These are phyloP conservation scores for Lamprologus speciosus DNA, from an alignment of 2,113 vertebrate genomes.

Conservation along the genomic window DNA sequence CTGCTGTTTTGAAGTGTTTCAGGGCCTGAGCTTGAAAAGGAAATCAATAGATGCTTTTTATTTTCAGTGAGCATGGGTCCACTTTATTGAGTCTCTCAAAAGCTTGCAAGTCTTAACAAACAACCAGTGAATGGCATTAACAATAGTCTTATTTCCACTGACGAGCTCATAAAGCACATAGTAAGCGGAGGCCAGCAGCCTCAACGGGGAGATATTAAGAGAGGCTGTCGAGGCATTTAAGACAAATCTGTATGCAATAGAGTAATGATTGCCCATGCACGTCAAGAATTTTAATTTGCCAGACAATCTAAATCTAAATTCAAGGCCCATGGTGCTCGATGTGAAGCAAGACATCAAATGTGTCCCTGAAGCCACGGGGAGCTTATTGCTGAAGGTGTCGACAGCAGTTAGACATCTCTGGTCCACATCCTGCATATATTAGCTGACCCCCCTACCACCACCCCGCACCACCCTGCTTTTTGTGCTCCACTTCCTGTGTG, in stretches of 20 bases:
- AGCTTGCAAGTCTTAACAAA: not conserved
- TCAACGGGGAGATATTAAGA: not conserved
- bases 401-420: conserved; percentile 21
- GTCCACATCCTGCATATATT: conserved; percentile 23
- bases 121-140: not conserved
- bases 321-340: not conserved
- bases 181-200: not conserved
- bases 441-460: not conserved
- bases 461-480: not conserved
- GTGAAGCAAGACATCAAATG: conserved; percentile 53
- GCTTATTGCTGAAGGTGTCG: conserved; percentile 19
- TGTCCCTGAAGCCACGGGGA: conserved; percentile 9
- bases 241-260: conserved; percentile 39
- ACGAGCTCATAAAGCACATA: not conserved
- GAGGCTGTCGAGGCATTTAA: not conserved
- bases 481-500: not conserved
- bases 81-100: not conserved
- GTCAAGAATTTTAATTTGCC: conserved; percentile 26
- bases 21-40: not conserved
- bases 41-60: conserved; percentile 11
- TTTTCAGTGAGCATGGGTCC: not conserved
- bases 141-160: not conserved
- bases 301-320: conserved; percentile 42
- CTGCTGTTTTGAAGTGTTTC: not conserved
- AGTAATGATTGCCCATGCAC: not conserved